These are phyloP conservation scores for Schizopygopsis malacanthus DNA, from an alignment of 2,797 vertebrate genomes.

Conservation along the genomic window DNA sequence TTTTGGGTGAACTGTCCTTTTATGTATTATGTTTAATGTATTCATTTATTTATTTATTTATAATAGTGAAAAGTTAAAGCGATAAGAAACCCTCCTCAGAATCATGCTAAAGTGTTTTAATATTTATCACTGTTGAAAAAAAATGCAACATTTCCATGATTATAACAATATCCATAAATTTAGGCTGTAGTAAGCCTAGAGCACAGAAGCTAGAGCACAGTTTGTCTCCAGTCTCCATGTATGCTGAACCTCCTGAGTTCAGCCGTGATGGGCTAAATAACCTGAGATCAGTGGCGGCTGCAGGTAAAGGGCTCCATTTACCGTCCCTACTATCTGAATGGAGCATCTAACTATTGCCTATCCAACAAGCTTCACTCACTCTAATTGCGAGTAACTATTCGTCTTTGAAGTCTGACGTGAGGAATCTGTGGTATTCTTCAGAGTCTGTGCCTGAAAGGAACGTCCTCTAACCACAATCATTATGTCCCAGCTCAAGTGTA, in stretches of 20 bases:
- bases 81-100: background rate
- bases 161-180: constrained; percentile 72
- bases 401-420: constrained; percentile 73
- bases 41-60: too few species aligned
- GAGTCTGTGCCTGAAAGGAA: constrained; percentile 48
- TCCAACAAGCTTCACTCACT: constrained; percentile 52
- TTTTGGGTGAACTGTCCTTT: background rate
- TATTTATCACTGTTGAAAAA: background rate
- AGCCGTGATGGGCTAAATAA: constrained; percentile 63
- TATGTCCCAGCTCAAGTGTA: constrained; percentile 44
- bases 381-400: constrained; percentile 62
- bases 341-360: constrained; percentile 56
- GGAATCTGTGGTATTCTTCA: constrained; percentile 68
- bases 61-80: background rate
- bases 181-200: constrained; percentile 55
- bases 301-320: constrained; percentile 63
- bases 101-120: constrained; percentile 66
- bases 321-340: constrained; percentile 46
- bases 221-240: constrained; percentile 16
- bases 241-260: constrained; percentile 28
- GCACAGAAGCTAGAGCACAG: constrained; percentile 20
- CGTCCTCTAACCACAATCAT: constrained; percentile 42
- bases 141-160: constrained; percentile 64
- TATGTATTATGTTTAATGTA: too few species aligned
- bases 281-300: constrained; percentile 50